These are phyloP conservation scores for Dryoscopus gambensis DNA, from an alignment of 2,113 vertebrate species.

Conservation along the genomic window DNA sequence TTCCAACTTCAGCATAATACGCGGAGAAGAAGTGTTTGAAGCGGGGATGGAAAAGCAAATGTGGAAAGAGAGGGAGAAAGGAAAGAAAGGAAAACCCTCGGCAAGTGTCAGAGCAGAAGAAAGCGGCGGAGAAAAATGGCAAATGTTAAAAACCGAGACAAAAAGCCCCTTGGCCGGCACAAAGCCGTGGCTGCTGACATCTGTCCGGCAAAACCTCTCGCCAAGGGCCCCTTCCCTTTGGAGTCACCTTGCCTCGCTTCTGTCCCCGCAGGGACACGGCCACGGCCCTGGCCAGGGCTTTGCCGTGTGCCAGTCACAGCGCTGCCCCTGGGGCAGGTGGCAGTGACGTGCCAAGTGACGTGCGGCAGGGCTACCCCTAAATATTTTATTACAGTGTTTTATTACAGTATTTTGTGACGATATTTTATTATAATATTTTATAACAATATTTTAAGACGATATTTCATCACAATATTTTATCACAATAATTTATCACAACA, in stretches of 20 bases:
- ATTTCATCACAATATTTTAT: neutral
- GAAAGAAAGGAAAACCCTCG: neutral
- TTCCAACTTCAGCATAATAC: constrained; percentile 11
- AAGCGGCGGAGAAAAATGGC: constrained; percentile 37
- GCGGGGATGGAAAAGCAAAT: neutral
- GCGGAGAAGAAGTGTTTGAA: neutral
- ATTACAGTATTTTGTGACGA: neutral
- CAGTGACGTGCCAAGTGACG: neutral
- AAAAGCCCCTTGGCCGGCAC: neutral
- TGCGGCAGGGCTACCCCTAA: neutral
- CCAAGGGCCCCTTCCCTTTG: neutral
- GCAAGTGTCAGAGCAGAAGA: constrained; percentile 38
- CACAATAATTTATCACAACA: neutral
- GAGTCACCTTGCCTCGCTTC: neutral
- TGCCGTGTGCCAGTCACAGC: neutral
- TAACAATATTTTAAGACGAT: neutral
- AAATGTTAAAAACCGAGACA: constrained; percentile 15
- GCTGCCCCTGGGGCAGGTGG: neutral
- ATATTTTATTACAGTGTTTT: neutral
- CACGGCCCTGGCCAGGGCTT: fast-evolving
- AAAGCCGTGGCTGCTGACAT: constrained; percentile 10
- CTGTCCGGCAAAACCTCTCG: constrained; percentile 16
- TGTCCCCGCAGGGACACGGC: fast-evolving
- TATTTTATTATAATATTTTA: neutral
- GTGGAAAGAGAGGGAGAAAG: neutral